These are phyloP conservation scores for Globodera ellingtonae DNA, from an alignment of 1,140 invertebrate genomes.

Conservation along the genomic window DNA sequence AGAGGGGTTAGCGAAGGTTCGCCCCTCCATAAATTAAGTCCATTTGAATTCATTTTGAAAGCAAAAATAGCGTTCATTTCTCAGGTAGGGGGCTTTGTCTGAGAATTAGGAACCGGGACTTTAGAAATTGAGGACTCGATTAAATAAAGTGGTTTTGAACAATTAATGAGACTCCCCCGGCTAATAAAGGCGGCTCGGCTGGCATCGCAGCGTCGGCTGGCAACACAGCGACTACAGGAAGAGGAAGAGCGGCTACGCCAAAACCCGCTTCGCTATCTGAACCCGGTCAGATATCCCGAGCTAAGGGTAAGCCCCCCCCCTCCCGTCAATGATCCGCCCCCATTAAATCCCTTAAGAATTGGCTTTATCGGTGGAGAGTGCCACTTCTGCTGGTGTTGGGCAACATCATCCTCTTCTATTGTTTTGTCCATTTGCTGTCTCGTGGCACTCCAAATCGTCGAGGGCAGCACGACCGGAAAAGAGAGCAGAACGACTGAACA, in stretches of 20 bases:
- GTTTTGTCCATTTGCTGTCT: conserved; percentile 54
- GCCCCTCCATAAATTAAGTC: too few species aligned
- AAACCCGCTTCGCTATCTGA: conserved; percentile 88
- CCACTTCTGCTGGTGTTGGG: conserved; percentile 45
- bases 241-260: conserved; percentile 85
- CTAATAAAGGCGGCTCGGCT: conserved; percentile 76
- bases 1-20: not conserved
- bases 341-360: conserved; percentile 39
- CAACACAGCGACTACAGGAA: conserved; percentile 84
- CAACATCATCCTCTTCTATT: conserved; percentile 54
- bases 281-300: conserved; percentile 77
- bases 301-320: conserved; percentile 79
- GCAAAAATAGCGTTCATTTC: too few species aligned
- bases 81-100: too few species aligned
- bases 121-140: too few species aligned
- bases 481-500: not conserved
- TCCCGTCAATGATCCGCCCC: not conserved
- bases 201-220: conserved; percentile 87
- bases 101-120: too few species aligned
- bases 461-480: not conserved
- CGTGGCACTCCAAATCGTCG: conserved; percentile 5
- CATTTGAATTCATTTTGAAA: too few species aligned
- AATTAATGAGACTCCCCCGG: not conserved
- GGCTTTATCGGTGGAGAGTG: conserved; percentile 44
- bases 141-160: too few species aligned